Evolutionary conservation across 2,888 invertebrate species (phyloP), one percentile per base, ranked within the genome.

Genomic region (Exocentrus adspersus): DNA sequence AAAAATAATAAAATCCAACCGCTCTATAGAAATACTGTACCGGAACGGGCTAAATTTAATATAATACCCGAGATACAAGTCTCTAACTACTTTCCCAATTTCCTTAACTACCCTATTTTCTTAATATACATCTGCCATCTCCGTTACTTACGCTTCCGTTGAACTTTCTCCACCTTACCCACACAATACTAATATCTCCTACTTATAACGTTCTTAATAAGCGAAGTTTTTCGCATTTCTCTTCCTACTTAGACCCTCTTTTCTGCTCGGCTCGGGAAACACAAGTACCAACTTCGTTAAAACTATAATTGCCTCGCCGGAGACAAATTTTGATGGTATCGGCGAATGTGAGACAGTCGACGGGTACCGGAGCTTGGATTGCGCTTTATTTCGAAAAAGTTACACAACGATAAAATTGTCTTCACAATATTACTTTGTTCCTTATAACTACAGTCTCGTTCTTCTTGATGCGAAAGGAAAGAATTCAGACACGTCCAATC

Each of bases 91-190:
- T 80, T 79, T 77, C 75, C 78, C 80, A 79, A 79, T 80, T 80
- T 78, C 75, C 79, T 77, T 79, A 80, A 79, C 79, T 78, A 79
- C 78, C 78, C 79, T 73, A 78, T 79, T 80, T 79, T 79, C 79
- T 79, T 79, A 79, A 80, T 80, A 80, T 76, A 75, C 72, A 75
- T 76, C 67, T 64, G 62, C 62, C 69, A 54, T 77, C 73, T 64
- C 70, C 61, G 51, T 75, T 69, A 56, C 48, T 30, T 62, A 21
- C 64, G 56, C 28, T 37, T 43, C 14, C 7, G 41, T 30, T 48
- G 45, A 17, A 71, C 72, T 57, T n/a, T 67, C 58, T 65, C 61
- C 52, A 72, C 76, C 69, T 68, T 65, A 30, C 72, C 71, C 61
- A 68, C 65, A 68, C 73, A 68, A 71, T 70, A 72, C 77, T 79